Evolutionary conservation across 2,888 invertebrate genomes (phyloP), one percentile per base, ranked within the genome.

Genomic region (Drosophila antonietae): DNA sequence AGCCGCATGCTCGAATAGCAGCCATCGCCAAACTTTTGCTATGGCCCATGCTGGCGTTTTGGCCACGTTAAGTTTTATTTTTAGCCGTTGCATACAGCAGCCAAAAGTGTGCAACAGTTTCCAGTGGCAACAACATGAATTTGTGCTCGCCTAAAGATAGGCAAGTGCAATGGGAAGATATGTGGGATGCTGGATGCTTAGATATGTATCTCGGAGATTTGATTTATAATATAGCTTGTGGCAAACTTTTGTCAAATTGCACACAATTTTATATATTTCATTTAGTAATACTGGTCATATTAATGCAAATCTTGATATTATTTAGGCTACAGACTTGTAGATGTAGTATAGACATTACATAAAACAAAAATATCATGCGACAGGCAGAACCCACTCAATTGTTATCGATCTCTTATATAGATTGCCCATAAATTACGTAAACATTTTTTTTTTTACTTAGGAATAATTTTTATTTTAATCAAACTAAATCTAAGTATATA

Each of bases 1-100:
- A 91, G 91, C 91, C 91, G 64, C 91, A 53, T 90, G 78, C 37
- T 7, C 1, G 8, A 28, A 8, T 1, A 20, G 15, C 46, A 55
- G 49, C 43, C 35, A 56, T 28, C 35, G 43, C n/a, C 15, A 44
- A 57, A 53, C 47, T 46, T 58, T 31, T 28, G 37, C 53, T 31
- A 4, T n/a, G 33, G 39, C 28, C 23, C 14, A 44, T 28, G 59
- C 55, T 43, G 41, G 61, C 65, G 20, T 44, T 55, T 74, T 75
- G 46, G 68, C 85, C 85, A 72, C 20, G 51, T 66, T 76, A 10
- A 9, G 52, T 37, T 57, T 57, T 78, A 78, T 69, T 80, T 87
- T 68, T 70, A 68, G 78, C 28, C 14, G 33, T 14, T 14, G 15
- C 59, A 9, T 49, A 18, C 52, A 39, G n/a, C 70, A 35, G 20